Conservation (phyloP, 2,797 vertebrate species). For the Tinamus major region DNA sequence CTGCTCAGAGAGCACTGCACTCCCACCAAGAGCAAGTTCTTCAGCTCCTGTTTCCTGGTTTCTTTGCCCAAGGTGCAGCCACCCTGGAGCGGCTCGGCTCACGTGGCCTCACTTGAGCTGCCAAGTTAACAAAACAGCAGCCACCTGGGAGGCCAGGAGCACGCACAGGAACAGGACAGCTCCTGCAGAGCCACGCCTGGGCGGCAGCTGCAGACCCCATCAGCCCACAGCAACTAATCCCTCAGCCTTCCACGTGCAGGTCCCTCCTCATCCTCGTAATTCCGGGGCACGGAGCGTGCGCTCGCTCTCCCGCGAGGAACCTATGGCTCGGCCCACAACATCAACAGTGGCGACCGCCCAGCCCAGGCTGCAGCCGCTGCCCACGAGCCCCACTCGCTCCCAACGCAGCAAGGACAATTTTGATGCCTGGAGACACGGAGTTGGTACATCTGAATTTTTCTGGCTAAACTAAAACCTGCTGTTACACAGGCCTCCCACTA, state of each 20-base stretch:
- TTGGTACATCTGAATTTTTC: not conserved
- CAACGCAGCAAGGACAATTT: not conserved
- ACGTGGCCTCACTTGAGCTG: not conserved
- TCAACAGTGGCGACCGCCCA: slow-evolving; percentile 57
- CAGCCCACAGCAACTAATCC: not conserved
- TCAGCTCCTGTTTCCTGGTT: not conserved
- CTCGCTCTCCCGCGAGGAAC: slow-evolving; percentile 2
- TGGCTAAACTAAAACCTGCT: not conserved
- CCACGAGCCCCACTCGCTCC: not conserved
- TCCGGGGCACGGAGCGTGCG: not conserved
- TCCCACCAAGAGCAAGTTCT: not conserved
- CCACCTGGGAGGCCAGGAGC: not conserved
- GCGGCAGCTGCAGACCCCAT: not conserved
- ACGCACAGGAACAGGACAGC: not conserved
- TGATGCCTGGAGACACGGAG: not conserved
- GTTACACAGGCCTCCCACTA: not conserved
- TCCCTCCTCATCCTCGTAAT: slow-evolving; percentile 17
- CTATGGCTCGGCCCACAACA: not conserved
- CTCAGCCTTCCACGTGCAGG: not conserved
- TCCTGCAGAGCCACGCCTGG: not conserved
- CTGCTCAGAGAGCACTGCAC: too few species aligned
- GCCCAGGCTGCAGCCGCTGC: slow-evolving; percentile 35
- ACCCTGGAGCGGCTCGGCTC: not conserved
- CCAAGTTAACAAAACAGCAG: not conserved
- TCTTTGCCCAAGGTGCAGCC: not conserved